Evolutionary conservation across 2,113 vertebrate genomes (phyloP).

Genomic region (Lanius collurio): DNA sequence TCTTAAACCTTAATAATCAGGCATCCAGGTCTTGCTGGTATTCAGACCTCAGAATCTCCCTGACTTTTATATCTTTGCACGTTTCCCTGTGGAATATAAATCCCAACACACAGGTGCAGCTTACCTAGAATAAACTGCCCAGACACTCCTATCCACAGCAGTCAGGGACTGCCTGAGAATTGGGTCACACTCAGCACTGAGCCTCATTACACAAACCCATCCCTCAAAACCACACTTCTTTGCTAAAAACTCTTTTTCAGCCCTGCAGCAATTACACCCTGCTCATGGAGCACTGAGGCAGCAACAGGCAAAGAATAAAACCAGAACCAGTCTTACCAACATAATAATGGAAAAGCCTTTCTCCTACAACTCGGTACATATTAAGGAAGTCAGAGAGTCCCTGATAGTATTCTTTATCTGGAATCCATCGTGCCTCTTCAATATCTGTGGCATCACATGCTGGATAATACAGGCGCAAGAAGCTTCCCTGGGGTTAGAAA

Average conservation of each 20-base stretch:
- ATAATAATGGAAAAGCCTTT: slow-evolving; percentile 78
- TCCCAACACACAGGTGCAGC: accelerated
- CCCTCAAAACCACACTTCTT: background rate
- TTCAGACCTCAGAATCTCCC: background rate
- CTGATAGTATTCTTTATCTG: slow-evolving; percentile 85
- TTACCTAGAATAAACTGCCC: background rate
- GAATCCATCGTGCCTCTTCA: slow-evolving; percentile 86
- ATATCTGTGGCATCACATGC: slow-evolving; percentile 63
- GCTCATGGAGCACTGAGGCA: background rate
- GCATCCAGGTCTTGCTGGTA: background rate
- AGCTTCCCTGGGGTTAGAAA: slow-evolving; percentile 78
- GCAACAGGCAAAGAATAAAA: background rate
- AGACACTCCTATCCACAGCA: background rate
- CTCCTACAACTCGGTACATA: slow-evolving; percentile 75
- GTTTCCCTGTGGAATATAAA: background rate
- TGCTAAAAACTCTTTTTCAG: background rate
- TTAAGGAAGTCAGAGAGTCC: slow-evolving; percentile 91
- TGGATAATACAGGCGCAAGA: slow-evolving; percentile 93
- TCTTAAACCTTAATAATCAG: background rate
- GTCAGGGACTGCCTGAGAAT: background rate
- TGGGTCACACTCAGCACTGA: background rate
- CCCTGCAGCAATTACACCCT: background rate
- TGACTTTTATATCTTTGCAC: background rate
- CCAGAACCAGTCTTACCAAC: slow-evolving; percentile 80
- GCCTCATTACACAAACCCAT: background rate